phyloP scores from a whole-genome alignment of 2,797 vertebrate species.

The Taeniopygia guttata region DNA sequence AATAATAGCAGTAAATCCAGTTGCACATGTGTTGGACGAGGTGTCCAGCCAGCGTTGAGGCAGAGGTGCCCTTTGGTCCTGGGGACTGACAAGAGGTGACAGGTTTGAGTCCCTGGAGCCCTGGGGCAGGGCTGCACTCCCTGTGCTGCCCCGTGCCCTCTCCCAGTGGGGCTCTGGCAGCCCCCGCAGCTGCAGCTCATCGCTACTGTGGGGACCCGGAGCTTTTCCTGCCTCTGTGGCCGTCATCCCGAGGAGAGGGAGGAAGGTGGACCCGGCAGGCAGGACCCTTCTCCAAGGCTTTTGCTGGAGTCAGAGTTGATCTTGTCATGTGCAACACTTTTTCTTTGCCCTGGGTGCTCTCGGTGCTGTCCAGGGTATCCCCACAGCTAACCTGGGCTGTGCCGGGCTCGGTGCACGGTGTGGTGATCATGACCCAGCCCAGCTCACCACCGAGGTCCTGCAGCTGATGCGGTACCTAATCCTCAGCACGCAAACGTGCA shows the following conservation, averaged over 20 bases:
- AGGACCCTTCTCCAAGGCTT: neutral
- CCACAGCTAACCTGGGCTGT: fast-evolving
- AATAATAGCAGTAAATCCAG: neutral
- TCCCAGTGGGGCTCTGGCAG: neutral
- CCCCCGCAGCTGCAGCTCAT: fast-evolving
- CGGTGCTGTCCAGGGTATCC: neutral
- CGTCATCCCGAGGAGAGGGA: neutral
- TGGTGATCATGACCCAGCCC: fast-evolving
- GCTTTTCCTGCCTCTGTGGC: neutral
- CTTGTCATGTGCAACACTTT: fast-evolving
- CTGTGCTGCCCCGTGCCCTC: neutral
- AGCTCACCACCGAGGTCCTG: neutral
- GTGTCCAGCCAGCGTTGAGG: fast-evolving
- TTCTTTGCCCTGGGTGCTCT: fast-evolving
- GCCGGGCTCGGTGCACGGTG: fast-evolving
- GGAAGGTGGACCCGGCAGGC: neutral
- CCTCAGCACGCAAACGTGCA: neutral
- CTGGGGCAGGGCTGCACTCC: neutral
- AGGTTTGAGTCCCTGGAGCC: neutral
- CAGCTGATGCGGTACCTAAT: neutral
- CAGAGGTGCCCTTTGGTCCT: neutral
- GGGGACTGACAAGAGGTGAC: neutral
- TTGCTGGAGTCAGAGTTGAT: neutral
- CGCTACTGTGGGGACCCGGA: fast-evolving
- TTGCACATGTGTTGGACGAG: neutral